phyloP scores from a whole-genome alignment of 2,888 invertebrate species.

The Hemistola chrysoprasaria region DNA sequence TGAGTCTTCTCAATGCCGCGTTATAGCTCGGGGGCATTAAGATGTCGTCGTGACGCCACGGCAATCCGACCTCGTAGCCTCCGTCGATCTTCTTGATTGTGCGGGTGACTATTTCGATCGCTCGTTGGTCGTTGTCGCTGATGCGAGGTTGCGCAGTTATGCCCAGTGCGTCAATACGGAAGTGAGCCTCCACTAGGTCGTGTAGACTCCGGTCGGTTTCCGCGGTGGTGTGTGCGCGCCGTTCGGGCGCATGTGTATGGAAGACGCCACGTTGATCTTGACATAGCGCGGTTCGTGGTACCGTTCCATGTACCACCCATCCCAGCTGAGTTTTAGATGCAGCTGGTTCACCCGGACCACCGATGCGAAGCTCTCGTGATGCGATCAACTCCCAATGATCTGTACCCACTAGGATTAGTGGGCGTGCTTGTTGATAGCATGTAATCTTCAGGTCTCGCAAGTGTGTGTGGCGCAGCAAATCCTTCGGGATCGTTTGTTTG shows the following conservation, averaged over 20 bases:
- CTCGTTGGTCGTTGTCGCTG: neutral
- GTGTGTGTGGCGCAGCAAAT: too few species aligned
- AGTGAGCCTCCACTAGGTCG: neutral
- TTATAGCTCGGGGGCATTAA: constrained; percentile 13
- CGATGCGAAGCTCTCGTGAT: neutral
- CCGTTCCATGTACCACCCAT: constrained; percentile 8
- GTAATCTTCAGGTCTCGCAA: too few species aligned
- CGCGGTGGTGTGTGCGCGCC: neutral
- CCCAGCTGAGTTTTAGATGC: constrained; percentile 7
- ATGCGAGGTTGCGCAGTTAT: too few species aligned
- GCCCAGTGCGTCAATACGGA: neutral
- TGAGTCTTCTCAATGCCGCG: neutral
- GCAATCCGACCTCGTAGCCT: neutral
- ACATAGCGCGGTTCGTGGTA: neutral
- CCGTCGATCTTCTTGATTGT: neutral
- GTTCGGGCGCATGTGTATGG: neutral
- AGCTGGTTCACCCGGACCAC: constrained; percentile 2
- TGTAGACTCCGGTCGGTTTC: too few species aligned
- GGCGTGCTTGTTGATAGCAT: constrained; percentile 3
- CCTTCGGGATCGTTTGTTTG: neutral
- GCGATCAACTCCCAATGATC: constrained; percentile 11
- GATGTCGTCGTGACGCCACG: constrained; percentile 5
- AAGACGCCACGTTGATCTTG: neutral
- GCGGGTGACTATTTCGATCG: neutral
- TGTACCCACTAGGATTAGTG: constrained; percentile 4